Evolutionary conservation across 2,113 vertebrate genomes (phyloP).

Genomic region (Prunella himalayana): DNA sequence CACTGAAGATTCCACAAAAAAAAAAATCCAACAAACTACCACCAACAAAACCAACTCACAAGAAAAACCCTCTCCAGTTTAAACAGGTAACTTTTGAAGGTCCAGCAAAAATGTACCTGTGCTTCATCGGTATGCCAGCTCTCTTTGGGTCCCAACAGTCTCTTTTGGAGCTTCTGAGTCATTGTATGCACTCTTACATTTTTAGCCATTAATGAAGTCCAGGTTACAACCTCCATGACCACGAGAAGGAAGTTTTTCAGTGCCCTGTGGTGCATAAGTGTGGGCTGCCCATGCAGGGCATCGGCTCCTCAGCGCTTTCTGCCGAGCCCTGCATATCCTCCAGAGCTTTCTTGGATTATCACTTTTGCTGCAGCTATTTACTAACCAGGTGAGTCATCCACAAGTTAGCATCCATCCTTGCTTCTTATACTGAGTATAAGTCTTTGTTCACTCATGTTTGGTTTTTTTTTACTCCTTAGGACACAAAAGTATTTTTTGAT

Average conservation of each 20-base stretch:
- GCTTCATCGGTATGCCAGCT: accelerated
- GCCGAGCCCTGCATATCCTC: not conserved
- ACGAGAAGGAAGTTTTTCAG: not conserved
- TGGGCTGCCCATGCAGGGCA: accelerated
- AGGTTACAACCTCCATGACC: not conserved
- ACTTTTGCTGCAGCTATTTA: not conserved
- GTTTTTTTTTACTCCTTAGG: not conserved
- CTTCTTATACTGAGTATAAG: not conserved
- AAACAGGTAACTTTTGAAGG: not conserved
- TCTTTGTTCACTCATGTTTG: not conserved
- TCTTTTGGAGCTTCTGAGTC: not conserved
- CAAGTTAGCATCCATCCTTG: not conserved
- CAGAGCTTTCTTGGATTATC: not conserved
- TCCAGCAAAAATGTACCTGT: not conserved
- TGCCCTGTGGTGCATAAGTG: not conserved
- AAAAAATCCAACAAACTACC: too few relatives aligned
- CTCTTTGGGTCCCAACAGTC: not conserved
- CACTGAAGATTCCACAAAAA: not conserved
- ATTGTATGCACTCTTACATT: not conserved
- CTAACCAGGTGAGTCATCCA: not conserved
- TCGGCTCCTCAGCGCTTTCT: not conserved
- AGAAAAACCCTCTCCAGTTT: not conserved
- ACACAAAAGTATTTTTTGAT: not conserved
- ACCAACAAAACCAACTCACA: not conserved
- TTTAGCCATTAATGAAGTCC: not conserved